phyloP scores from a whole-genome alignment of 1,140 invertebrate genomes.

The Brachionus manjavacas region DNA sequence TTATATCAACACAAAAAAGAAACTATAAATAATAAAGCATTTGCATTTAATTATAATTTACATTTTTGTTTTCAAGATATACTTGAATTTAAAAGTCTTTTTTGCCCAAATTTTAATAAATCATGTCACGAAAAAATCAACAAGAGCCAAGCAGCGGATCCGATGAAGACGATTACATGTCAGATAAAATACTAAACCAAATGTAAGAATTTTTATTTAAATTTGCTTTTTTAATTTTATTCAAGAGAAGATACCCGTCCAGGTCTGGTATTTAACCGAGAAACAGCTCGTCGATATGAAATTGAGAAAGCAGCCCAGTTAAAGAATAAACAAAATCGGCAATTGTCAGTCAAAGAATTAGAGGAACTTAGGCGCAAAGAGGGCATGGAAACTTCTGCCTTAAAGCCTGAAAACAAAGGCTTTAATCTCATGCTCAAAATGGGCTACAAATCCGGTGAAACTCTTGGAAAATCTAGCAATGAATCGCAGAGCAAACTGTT shows the following conservation, averaged over 20 bases:
- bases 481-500: neutral
- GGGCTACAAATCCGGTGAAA: constrained; percentile 32
- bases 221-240: neutral
- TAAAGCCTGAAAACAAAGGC: constrained; percentile 32
- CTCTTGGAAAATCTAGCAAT: neutral
- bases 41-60: constrained; percentile 38
- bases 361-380: constrained; percentile 9
- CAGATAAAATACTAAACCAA: constrained; percentile 15
- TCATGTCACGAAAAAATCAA: neutral
- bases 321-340: constrained; percentile 5
- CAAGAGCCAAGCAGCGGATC: neutral
- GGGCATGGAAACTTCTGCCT: neutral
- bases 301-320: neutral
- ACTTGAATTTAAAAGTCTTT: neutral
- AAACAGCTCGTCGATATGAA: neutral
- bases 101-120: neutral
- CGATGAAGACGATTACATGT: constrained; percentile 40
- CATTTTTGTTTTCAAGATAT: constrained; percentile 11
- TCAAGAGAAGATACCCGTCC: constrained; percentile 4
- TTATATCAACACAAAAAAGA: constrained; percentile 17
- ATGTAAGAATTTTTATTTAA: neutral
- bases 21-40: constrained; percentile 16
- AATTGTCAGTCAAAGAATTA: neutral
- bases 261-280: constrained; percentile 6
- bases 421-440: constrained; percentile 38